Evolutionary conservation across 2,113 vertebrate genomes (phyloP).

Genomic region (Cavia aperea): DNA sequence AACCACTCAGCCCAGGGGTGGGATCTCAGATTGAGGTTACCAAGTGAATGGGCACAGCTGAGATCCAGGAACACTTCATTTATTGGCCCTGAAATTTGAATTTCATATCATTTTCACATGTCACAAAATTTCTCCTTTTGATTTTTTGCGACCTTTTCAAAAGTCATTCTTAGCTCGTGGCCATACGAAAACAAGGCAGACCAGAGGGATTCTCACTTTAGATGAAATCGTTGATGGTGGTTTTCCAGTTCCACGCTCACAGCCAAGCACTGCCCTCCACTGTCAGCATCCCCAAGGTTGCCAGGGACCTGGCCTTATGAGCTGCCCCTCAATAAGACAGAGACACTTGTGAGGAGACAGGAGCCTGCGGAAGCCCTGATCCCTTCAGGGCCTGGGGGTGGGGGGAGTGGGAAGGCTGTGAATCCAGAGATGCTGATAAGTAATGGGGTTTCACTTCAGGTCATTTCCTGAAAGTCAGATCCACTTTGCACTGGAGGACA

Average conservation of each 20-base stretch:
- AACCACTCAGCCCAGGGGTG: background rate
- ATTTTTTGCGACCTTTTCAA: background rate
- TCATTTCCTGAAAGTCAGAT: slow-evolving; percentile 81
- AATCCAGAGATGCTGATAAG: slow-evolving; percentile 64
- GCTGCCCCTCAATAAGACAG: background rate
- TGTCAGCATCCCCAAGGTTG: background rate
- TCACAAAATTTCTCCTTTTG: background rate
- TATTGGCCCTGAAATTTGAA: background rate
- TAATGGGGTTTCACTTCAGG: slow-evolving; percentile 72
- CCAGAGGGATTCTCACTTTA: background rate
- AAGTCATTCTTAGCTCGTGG: background rate
- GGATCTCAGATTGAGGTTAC: background rate
- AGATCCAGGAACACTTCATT: background rate
- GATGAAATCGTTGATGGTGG: background rate
- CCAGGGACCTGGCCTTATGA: background rate
- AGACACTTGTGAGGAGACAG: background rate
- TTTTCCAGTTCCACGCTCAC: background rate
- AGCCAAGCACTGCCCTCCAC: background rate
- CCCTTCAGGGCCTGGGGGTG: background rate
- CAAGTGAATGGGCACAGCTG: fast-evolving
- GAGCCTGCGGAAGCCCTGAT: background rate
- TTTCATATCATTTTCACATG: background rate
- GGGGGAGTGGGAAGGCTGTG: background rate
- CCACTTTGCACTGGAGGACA: slow-evolving; percentile 72
- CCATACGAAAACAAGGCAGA: background rate